Percentiles rank a stretch among this genome's conserved stretches.
These are phyloP conservation scores for Drosophila neonasuta DNA, from an alignment of 2,888 invertebrate genomes.

Conservation along the genomic window DNA sequence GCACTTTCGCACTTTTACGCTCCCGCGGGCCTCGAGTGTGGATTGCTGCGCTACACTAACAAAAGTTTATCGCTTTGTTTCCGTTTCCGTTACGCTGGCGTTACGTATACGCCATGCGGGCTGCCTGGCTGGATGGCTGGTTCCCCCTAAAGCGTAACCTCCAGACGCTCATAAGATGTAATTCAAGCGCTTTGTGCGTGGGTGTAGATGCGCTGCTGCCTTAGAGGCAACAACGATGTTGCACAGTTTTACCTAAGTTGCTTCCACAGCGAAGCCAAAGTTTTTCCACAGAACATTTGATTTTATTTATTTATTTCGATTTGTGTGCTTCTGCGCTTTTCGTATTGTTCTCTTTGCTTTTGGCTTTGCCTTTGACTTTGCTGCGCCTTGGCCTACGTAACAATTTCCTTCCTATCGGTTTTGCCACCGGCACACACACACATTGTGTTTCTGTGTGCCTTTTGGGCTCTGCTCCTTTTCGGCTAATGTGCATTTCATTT, in stretches of 20 bases:
- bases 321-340: constrained; percentile 56
- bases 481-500: constrained; percentile 78
- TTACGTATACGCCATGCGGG: constrained; percentile 46
- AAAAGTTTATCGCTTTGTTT: constrained; percentile 77
- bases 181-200: constrained; percentile 52
- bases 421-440: constrained; percentile 17
- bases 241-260: constrained; percentile 57
- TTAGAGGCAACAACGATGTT: not conserved
- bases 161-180: constrained; percentile 76
- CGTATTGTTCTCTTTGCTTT: constrained; percentile 12
- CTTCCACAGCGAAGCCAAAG: constrained; percentile 46
- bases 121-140: not conserved
- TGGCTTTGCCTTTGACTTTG: constrained; percentile 25
- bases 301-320: constrained; percentile 76
- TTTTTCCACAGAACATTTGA: constrained; percentile 70
- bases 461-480: constrained; percentile 21
- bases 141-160: constrained; percentile 59
- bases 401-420: constrained; percentile 63
- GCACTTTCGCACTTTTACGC: constrained; percentile 72
- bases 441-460: constrained; percentile 19
- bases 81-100: constrained; percentile 71
- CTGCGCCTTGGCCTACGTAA: constrained; percentile 58
- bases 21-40: constrained; percentile 64
- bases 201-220: constrained; percentile 9
- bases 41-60: constrained; percentile 67